A percentile compares a stretch with the other conserved stretches of the same genome.
Evolutionary conservation across 2,113 vertebrate species (phyloP).

Genomic region (Tragelaphus scriptus): DNA sequence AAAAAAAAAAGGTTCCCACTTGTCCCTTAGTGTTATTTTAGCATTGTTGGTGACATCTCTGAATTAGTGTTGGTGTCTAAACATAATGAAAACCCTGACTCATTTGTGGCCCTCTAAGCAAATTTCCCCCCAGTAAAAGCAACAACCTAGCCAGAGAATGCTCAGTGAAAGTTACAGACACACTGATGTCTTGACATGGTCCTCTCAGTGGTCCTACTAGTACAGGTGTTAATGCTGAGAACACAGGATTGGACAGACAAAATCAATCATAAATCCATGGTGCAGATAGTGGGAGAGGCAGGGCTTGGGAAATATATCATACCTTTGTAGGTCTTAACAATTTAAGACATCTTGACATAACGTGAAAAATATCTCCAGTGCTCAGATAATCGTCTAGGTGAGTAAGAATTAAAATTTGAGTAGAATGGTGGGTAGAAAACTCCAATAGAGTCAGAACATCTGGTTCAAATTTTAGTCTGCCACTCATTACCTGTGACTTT

Average conservation of each 20-base stretch:
- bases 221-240: background rate
- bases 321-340: background rate
- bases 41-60: background rate
- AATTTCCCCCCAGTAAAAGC: background rate
- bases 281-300: background rate
- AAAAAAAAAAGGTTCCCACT: background rate
- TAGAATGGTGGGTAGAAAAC: background rate
- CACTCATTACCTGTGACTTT: background rate
- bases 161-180: background rate
- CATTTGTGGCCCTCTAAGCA: background rate
- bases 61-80: background rate
- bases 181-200: background rate
- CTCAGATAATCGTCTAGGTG: background rate
- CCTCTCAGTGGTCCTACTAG: background rate
- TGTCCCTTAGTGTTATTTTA: background rate
- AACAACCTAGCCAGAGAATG: background rate
- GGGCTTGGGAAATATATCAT: background rate
- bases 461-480: background rate
- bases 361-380: background rate
- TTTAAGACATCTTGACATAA: background rate
- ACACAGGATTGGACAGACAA: background rate
- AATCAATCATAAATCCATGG: background rate
- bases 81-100: background rate
- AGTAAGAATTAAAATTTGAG: background rate
- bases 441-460: background rate